phyloP scores from a whole-genome alignment of 2,113 vertebrate species.

The Pionites leucogaster region DNA sequence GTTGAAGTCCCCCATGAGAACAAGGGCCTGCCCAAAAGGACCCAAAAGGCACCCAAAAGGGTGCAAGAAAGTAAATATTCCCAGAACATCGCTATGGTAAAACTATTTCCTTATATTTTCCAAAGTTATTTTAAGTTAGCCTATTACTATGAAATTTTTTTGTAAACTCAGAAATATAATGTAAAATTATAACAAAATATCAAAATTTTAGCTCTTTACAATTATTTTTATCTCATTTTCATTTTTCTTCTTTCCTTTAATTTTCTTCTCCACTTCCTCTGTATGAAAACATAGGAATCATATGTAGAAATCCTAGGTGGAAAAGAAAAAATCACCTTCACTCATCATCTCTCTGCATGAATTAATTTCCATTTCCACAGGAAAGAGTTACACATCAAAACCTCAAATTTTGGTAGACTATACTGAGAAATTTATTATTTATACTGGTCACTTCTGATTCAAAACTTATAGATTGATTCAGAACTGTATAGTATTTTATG shows the following conservation, averaged over 20 bases:
- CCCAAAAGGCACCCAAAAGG: too few relatives aligned
- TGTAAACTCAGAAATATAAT: rapidly evolving
- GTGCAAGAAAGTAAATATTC: background rate
- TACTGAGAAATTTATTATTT: background rate
- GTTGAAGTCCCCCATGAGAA: too few relatives aligned
- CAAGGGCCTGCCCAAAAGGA: too few relatives aligned
- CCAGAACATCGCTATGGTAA: background rate
- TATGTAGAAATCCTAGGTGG: background rate
- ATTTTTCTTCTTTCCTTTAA: background rate
- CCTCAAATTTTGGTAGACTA: background rate
- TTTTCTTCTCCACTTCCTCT: background rate
- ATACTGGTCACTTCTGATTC: background rate
- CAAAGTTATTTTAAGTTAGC: background rate
- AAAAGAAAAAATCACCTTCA: background rate
- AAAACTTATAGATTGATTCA: background rate
- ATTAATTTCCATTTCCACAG: background rate
- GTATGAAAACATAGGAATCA: background rate
- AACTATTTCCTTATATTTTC: background rate
- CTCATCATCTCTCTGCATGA: background rate
- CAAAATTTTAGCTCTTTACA: background rate
- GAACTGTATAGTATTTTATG: background rate
- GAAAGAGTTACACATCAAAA: background rate
- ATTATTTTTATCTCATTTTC: background rate
- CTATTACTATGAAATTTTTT: background rate
- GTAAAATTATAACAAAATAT: background rate